Conservation (phyloP, 2,888 invertebrate species). For the Electrophaes corylata region DNA sequence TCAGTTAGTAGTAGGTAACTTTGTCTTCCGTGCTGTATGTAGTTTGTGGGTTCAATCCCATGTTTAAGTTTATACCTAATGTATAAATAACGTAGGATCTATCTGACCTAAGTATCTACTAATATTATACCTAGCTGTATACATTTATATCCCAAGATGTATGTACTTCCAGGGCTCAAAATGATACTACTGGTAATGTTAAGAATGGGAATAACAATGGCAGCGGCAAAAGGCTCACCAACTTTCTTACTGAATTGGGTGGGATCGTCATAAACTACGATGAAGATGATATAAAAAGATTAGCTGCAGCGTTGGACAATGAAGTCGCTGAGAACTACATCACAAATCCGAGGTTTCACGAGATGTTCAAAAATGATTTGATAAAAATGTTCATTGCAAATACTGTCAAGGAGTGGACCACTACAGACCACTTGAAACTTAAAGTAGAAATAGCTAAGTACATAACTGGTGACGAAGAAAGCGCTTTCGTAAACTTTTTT, state of each 20-base stretch:
- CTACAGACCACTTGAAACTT: slow-evolving; percentile 15
- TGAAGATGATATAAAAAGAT: slow-evolving; percentile 7
- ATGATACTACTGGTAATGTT: neutral
- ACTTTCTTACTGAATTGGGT: slow-evolving; percentile 26
- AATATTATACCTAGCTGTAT: no score
- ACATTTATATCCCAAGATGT: neutral
- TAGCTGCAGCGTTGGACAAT: slow-evolving; percentile 13
- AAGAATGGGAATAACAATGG: neutral
- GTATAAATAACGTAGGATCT: no score
- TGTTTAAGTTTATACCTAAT: no score
- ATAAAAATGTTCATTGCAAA: slow-evolving; percentile 14
- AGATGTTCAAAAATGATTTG: slow-evolving; percentile 12
- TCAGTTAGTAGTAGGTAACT: no score
- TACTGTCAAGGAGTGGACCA: slow-evolving; percentile 11
- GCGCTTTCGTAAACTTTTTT: slow-evolving; percentile 11
- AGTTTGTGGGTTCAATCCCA: no score
- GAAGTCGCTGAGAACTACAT: neutral
- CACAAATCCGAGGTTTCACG: slow-evolving; percentile 11
- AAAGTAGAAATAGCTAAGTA: slow-evolving; percentile 30
- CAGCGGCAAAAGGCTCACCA: neutral
- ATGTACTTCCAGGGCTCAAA: neutral
- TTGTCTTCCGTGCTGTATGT: no score
- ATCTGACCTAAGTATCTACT: no score
- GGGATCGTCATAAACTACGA: slow-evolving; percentile 16
- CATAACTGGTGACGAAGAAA: slow-evolving; percentile 13